Evolutionary conservation across 2,888 invertebrate species (phyloP).

Genomic region (Rhyacophila evoluta): DNA sequence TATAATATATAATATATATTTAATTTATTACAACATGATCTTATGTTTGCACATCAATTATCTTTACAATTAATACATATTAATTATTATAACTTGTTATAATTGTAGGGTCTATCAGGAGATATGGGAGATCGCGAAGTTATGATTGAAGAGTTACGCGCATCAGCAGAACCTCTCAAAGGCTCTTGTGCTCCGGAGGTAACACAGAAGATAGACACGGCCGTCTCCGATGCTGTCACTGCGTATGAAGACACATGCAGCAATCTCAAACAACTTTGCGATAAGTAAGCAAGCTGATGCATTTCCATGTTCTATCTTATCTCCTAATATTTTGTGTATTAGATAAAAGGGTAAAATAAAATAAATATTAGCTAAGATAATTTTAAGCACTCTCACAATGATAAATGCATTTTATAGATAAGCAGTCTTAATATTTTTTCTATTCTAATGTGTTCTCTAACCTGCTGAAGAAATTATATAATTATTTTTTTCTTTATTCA

Average conservation of each 20-base stretch:
- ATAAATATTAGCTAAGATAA: not conserved
- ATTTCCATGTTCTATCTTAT: no score
- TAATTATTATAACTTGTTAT: no score
- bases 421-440: no score
- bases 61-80: no score
- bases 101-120: conserved; percentile 78
- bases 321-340: not conserved
- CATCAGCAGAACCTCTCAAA: conserved; percentile 79
- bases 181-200: conserved; percentile 78
- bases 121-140: conserved; percentile 81
- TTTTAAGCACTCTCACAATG: not conserved
- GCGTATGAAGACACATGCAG: conserved; percentile 86
- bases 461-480: no score
- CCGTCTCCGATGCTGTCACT: conserved; percentile 82
- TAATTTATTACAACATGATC: no score
- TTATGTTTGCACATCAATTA: no score
- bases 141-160: conserved; percentile 77
- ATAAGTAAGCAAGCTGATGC: no score
- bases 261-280: conserved; percentile 81
- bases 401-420: not conserved
- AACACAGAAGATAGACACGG: conserved; percentile 78
- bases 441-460: no score
- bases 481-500: no score
- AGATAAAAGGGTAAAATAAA: not conserved
- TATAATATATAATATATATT: no score